A percentile compares a stretch with the other conserved stretches of the same genome.
phyloP scores from a whole-genome alignment of 2,888 invertebrate species.

The Euclidia mi region DNA sequence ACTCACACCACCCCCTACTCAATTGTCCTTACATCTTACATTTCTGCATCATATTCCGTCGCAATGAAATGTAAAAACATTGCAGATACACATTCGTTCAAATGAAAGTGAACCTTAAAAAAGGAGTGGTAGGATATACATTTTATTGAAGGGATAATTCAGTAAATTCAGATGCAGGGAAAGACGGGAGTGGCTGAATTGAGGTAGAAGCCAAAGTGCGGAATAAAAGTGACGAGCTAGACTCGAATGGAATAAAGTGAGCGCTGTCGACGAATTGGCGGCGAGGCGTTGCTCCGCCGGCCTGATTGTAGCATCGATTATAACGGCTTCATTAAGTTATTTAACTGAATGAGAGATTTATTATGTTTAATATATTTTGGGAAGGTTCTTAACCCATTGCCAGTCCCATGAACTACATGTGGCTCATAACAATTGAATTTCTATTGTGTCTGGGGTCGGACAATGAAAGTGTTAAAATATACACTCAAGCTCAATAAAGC shows the following conservation, averaged over 20 bases:
- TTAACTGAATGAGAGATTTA: background rate
- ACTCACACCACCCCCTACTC: conserved; percentile 74
- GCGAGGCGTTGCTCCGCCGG: conserved; percentile 39
- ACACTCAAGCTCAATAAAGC: too few relatives aligned
- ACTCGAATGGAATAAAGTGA: conserved; percentile 60
- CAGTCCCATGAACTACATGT: too few relatives aligned
- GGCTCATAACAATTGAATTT: too few relatives aligned
- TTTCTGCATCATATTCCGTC: conserved; percentile 88
- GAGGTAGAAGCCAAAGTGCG: conserved; percentile 86
- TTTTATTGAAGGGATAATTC: conserved; percentile 50
- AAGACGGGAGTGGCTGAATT: conserved; percentile 86
- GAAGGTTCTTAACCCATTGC: too few relatives aligned
- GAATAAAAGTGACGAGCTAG: conserved; percentile 85
- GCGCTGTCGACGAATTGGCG: conserved; percentile 55
- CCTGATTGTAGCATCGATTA: conserved; percentile 52
- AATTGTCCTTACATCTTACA: conserved; percentile 88
- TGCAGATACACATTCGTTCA: conserved; percentile 62
- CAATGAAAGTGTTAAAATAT: too few relatives aligned
- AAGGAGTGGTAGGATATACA: conserved; percentile 37
- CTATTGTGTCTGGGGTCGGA: too few relatives aligned
- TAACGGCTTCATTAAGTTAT: conserved; percentile 32
- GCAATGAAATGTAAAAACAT: conserved; percentile 88
- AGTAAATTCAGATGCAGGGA: conserved; percentile 83
- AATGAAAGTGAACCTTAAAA: conserved; percentile 40
- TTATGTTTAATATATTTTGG: too few relatives aligned